These are phyloP conservation scores for Magallana angulata DNA, from an alignment of 1,140 invertebrate species.

Conservation along the genomic window DNA sequence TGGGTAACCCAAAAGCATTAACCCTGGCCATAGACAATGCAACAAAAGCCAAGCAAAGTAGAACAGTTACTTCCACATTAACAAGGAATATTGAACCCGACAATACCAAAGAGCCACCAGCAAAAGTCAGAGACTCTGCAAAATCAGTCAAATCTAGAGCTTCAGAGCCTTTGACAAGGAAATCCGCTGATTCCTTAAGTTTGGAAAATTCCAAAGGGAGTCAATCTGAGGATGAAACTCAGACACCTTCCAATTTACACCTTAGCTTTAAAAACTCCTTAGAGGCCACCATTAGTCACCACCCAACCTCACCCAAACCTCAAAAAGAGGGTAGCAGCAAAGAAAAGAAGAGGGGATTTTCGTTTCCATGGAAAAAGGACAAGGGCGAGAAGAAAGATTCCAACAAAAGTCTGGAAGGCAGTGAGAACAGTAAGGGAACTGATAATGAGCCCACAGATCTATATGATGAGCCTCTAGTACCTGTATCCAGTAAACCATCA, in stretches of 20 bases:
- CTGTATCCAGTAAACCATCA: not conserved
- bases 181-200: not conserved
- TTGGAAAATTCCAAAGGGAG: not conserved
- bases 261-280: not conserved
- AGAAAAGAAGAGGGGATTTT: conserved; percentile 9
- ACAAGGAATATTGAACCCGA: not conserved
- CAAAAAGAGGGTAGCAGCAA: conserved; percentile 9
- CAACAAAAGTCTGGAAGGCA: not conserved
- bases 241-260: not conserved
- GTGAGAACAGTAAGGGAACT: not conserved
- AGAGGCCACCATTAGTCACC: not conserved
- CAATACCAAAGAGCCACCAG: not conserved
- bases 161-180: not conserved
- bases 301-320: conserved; percentile 6
- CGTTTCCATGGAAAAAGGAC: conserved; percentile 22
- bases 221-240: not conserved
- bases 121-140: not conserved
- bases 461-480: not conserved
- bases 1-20: not conserved
- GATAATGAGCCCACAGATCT: conserved; percentile 5
- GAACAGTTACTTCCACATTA: not conserved
- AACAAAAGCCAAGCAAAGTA: not conserved
- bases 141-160: conserved; percentile 4
- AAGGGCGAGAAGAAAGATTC: conserved; percentile 4
- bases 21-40: conserved; percentile 22